Base-by-base conservation (phyloP, 1,140 invertebrate genomes). In the Hetaerina americana region DNA sequence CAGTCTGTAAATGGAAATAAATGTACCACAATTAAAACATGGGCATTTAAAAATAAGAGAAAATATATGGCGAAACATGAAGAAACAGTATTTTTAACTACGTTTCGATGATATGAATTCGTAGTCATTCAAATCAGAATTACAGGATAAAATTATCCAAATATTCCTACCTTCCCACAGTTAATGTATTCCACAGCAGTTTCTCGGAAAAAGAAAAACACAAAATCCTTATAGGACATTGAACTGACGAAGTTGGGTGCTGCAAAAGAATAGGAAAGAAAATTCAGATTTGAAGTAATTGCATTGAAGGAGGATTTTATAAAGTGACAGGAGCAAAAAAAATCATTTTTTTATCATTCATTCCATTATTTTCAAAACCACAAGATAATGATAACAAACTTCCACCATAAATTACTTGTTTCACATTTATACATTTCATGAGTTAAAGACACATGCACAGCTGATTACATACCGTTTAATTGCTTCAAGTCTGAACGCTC, bases 161-260 rank as follows among this genome's bases (percentile, higher is more conserved):
- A 75, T 69, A n/a, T n/a, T 70, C 80, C 82, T 80, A 92, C 90
- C 85, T 95, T 96, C 80, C 94, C 95, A 81, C 95, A 97, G 82
- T 97, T 97, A 84, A 96, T 94, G 80, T 91, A 95, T 82, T 97
- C 96, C 18, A 97, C 93, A 40, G 95, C 94, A 12, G 92, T 93
- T 84, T 97, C 96, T 40, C 95, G 87, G 80, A 96, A 98, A 84
- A 98, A 98, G 84, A 99, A 98, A 81, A 97, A 96, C 49, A 97
- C 93, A 80, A 93, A 96, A 77, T 96, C 94, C 66, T 90, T 92
- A 78, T 94, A 91, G 71, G 90, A 89, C 76, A 98, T 89, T 57
- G 96, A 95, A 77, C 90, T 93, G 12, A 99, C 96, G 84, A 99
- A 99, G 79, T 91, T 89, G n/a, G 92, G 91, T 75, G 87, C 91